phyloP scores from a whole-genome alignment of 30 jellyfish, hydroid and myxozoan genomes.

The Calvadosia cruxmelitensis region DNA sequence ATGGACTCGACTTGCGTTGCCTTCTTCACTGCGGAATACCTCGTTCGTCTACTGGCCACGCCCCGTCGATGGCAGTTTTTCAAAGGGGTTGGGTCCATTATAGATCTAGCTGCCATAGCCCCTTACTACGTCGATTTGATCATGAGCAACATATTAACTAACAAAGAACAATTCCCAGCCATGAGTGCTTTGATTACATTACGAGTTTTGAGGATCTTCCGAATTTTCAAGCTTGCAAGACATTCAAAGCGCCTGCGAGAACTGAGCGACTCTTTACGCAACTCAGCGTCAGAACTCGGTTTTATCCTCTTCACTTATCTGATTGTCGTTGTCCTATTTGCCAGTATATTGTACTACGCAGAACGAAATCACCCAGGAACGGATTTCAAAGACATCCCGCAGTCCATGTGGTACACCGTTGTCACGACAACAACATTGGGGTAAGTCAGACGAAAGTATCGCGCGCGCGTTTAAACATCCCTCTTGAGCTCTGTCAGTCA shows the following conservation, averaged over 20 bases:
- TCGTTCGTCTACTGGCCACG: slow-evolving; percentile 67
- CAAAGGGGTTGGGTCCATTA: slow-evolving; percentile 54
- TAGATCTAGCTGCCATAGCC: slow-evolving; percentile 80
- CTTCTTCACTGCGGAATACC: slow-evolving; percentile 57
- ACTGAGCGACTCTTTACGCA: slow-evolving; percentile 58
- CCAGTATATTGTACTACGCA: slow-evolving; percentile 80
- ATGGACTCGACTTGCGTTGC: slow-evolving; percentile 81
- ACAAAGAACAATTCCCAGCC: slow-evolving; percentile 18
- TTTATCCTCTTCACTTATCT: slow-evolving; percentile 73
- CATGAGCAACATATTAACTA: slow-evolving; percentile 16
- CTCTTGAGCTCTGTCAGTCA: too few species aligned
- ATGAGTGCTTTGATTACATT: slow-evolving; percentile 58
- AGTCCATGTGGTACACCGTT: slow-evolving; percentile 94
- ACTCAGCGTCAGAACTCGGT: slow-evolving; percentile 86
- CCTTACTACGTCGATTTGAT: slow-evolving; percentile 65
- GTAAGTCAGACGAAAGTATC: too few species aligned
- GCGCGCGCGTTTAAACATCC: too few species aligned
- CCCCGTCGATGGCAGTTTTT: slow-evolving; percentile 62
- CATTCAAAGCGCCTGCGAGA: slow-evolving; percentile 84
- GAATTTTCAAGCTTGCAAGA: slow-evolving; percentile 86
- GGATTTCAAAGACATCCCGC: slow-evolving; percentile 72
- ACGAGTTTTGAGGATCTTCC: slow-evolving; percentile 55
- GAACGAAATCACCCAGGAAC: slow-evolving; percentile 47
- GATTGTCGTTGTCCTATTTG: slow-evolving; percentile 78
- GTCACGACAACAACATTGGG: slow-evolving; percentile 96